Evolutionary conservation across 2,888 invertebrate genomes (phyloP), one percentile per base, ranked within the genome.

Genomic region (Belgica antarctica): DNA sequence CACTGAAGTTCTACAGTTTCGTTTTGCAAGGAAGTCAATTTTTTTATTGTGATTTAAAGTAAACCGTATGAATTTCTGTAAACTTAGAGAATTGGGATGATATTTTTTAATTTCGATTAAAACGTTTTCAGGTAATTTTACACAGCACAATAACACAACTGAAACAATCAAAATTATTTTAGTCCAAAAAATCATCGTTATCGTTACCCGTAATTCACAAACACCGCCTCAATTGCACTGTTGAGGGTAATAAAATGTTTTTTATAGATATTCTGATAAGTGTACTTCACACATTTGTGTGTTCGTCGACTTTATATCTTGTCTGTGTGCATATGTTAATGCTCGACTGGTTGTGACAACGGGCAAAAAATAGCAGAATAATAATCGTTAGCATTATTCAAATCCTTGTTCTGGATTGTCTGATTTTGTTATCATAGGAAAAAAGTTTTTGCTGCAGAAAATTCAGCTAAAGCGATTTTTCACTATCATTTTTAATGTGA

Each of bases 301-400:
- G 25, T 47, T 66, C 27, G 1, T 46, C 22, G 15, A 27, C n/a
- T 17, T n/a, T 22, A 8, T 15, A 27, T 34, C 34, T 62, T 7
- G 17, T 52, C 12, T 27, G 17, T 41, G 47, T 41, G 65, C 65
- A 66, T 66, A 66, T 66, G 65, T 47, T 66, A 47, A 47, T 66
- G 47, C 65, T 66, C 27, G 28, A 65, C 19, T 24, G 41, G 36
- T 36, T 65, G 25, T 27, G 28, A 65, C 19, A 41, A 66, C 46
- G 65, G 47, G 47, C 47, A 47, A 66, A 66, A 28, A 47, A 12
- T 47, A 17, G 25, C 17, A 28, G 46, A 27, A 41, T 41, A 41
- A 41, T 41, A 41, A 41, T 41, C 41, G 41, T 41, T 41, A 34
- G 41, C 41, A n/a, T 41, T 41, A 41, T 41, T 41, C n/a, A n/a